Base-by-base conservation (phyloP, 2,888 invertebrate genomes). In the Callimorpha dominula region DNA sequence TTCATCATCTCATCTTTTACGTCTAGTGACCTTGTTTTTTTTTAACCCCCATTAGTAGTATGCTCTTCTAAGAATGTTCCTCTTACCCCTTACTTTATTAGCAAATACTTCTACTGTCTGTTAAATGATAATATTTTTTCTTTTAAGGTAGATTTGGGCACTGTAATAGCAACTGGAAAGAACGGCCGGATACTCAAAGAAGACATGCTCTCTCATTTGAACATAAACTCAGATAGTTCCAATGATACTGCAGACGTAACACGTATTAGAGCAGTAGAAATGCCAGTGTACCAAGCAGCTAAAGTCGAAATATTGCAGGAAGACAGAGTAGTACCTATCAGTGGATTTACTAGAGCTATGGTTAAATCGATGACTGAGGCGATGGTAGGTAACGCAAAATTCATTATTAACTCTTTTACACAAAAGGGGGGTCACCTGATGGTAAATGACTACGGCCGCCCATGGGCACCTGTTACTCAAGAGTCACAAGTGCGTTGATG, bases 101-200 rank as follows among this genome's bases (percentile, higher is more conserved):
- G 43, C 6, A 46, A 46, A 8, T 9, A 46, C 9, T 46, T 46
- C 1, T 46, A 15, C 6, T 62, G 40, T 20, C 15, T 65, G 8
- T 62, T 50, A n/a, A 40, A 66, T 60, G 4, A 40, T 20, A 68
- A 71, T 65, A 74, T 90, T 95, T 64, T 70, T 63, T 74, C 54
- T 31, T 71, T 74, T 14, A 88, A 97, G 97, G 95, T 97, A 81
- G 96, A 98, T 86, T 93, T 99, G 81, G 94, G 95, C 70, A 96
- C 96, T 77, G 97, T 99, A 4, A 94, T 95, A 82, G 97, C 98
- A 4, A 98, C 97, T 3, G 99, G 99, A 6, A 98, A 97, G 94
- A 97, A 97, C 87, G 99, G 99, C 0, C 96, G 99, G 82, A 97
- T 99, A 42, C 96, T 99, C 66, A 99, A 99, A 93, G 99, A 99